Evolutionary conservation across 2,797 vertebrate species (phyloP), one percentile per base, ranked within the genome.

Genomic region (Danio jaintianensis): DNA sequence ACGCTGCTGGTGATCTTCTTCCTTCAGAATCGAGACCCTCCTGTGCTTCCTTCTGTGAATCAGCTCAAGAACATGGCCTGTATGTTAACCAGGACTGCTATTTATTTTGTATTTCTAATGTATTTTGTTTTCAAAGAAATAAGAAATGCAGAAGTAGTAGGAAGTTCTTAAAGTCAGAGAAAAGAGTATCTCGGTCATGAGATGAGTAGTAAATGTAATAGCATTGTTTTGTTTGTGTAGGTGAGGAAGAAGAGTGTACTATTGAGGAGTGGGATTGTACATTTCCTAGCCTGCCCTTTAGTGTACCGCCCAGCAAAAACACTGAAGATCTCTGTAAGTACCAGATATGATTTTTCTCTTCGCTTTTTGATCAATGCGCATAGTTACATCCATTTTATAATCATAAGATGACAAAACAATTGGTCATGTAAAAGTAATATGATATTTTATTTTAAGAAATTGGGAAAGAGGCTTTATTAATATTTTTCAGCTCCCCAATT

Each of bases 201-300:
- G 16, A 29, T n/a, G 4, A 16, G 20, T 59, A 7, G 6, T 22
- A 6, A 15, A n/a, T 2, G 15, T 16, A 15, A 22, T 55, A n/a
- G 52, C 70, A 3, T 0, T 4, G 42, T 29, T 45, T 16, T 56
- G 18, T 15, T 62, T 75, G 11, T 83, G 22, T 79, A 98, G 96
- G 93, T 83, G 94, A 95, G 18, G 95, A 92, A 13, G 96, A 97
- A 3, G 91, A 91, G 16, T 93, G 94, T 22, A 86, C 92, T 64
- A 95, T 96, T 1, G 94, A 95, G 0, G 94, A 94, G 0, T 97
- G 97, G 97, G 91, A 98, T 85, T 98, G 97, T 88, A 96, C 94
- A 53, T 97, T 98, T 83, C 95, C 96, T 5, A 94, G 89, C 83
- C 95, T 96, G 18, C 87, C 88, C 0, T 91, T 94, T 0, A 75